Conservation (phyloP, 2,797 vertebrate genomes). For the Ceyx erithaca region DNA sequence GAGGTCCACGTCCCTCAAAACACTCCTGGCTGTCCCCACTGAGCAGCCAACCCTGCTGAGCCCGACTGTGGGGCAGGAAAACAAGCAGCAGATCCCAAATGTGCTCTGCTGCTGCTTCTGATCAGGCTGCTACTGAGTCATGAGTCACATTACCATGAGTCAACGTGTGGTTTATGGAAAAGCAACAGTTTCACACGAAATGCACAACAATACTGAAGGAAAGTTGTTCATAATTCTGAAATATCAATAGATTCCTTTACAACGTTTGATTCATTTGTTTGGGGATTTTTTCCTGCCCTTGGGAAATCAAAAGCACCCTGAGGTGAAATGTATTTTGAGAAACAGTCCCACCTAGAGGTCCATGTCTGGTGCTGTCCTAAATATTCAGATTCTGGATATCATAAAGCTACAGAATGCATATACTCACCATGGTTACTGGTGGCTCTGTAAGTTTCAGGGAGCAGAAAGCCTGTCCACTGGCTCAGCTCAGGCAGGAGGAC, state of each 20-base stretch:
- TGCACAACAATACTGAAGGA: not conserved
- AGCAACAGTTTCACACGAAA: not conserved
- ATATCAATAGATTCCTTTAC: not conserved
- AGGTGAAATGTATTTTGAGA: not conserved
- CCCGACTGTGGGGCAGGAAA: not conserved
- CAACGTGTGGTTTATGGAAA: not conserved
- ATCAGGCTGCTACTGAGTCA: not conserved
- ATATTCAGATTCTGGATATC: not conserved
- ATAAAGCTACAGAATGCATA: not conserved
- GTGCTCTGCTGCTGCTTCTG: not conserved
- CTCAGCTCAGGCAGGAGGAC: not conserved
- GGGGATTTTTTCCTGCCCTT: not conserved
- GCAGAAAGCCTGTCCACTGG: not conserved
- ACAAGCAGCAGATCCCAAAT: not conserved
- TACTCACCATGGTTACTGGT: not conserved
- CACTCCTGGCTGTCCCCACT: not conserved
- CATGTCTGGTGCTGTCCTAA: not conserved
- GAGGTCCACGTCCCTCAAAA: not conserved
- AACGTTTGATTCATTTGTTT: not conserved
- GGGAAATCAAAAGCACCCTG: not conserved
- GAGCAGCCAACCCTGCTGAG: rapidly evolving
- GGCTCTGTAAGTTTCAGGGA: not conserved
- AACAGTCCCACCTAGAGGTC: not conserved
- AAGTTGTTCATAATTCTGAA: not conserved
- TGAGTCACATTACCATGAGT: not conserved